Conservation (phyloP, 1,140 invertebrate species). For the Zophobas atratus region DNA sequence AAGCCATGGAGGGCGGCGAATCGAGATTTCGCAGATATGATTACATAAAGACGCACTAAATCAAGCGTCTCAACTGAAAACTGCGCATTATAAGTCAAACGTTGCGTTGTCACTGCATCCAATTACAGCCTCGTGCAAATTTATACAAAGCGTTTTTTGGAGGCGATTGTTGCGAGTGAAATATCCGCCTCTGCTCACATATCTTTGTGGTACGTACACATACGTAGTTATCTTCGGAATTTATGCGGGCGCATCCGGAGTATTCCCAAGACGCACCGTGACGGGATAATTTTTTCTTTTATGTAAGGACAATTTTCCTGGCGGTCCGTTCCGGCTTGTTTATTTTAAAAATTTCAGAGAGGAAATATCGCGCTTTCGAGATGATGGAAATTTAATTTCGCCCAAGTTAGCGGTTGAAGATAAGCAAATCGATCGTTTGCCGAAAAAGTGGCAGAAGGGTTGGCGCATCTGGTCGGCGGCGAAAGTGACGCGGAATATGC, state of each 20-base stretch:
- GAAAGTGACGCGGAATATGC: no score
- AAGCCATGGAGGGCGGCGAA: neutral
- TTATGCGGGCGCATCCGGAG: conserved; percentile 31
- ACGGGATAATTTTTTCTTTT: conserved; percentile 37
- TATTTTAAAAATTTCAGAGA: conserved; percentile 31
- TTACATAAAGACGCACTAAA: no score
- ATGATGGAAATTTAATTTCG: conserved; percentile 36
- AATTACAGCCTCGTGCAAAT: conserved; percentile 35
- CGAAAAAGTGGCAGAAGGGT: neutral
- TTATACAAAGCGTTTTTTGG: conserved; percentile 26
- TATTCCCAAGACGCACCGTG: conserved; percentile 32
- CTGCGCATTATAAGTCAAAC: no score
- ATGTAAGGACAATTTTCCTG: conserved; percentile 15
- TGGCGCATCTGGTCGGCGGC: neutral
- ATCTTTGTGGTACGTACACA: conserved; percentile 38
- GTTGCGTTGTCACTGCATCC: neutral
- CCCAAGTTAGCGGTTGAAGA: neutral
- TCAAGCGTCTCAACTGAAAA: no score
- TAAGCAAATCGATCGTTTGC: conserved; percentile 1
- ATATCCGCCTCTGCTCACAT: conserved; percentile 19
- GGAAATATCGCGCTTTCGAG: conserved; percentile 12
- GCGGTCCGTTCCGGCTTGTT: neutral
- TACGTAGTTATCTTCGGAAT: conserved; percentile 43
- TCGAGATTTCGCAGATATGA: no score
- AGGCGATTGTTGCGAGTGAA: conserved; percentile 5